Base-by-base conservation (phyloP, 2,113 vertebrate genomes). In the Urocynchramus pylzowi region DNA sequence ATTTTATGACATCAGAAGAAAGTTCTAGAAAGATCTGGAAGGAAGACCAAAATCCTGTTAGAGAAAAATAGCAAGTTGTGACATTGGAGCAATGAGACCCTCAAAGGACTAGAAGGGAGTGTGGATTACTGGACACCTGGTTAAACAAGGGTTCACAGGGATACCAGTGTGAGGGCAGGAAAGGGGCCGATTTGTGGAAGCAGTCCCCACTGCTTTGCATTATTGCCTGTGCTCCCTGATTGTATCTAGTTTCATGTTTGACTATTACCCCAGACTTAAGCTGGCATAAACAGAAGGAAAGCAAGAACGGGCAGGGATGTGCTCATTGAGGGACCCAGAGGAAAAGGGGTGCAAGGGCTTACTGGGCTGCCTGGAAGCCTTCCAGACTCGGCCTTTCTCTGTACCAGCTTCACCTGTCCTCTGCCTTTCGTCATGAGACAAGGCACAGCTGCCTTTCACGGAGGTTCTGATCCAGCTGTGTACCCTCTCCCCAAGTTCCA, bases 401-500 rank as follows among this genome's bases (percentile, higher is more conserved):
- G 5, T 68, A n/a, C 7, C 31, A 77, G 13, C 21, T 33, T 69
- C 37, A 57, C 12, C 24, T 44, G 13, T 73, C 12, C 71, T 81
- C 64, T 67, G 10, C 19, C 6, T 77, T 93, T 69, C 0, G 1
- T 20, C 23, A 53, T 18, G 27, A 83, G 30, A 47, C 0, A 9
- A 56, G 39, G 73, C 22, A 24, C 7, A 67, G 5, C 23, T 95
- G 24, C 7, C 1, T 61, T 37, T 65, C 20, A 8, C 35, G 9
- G 30, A 65, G 41, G 41, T 14, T 14, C 50, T n/a, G 61, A 83
- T 53, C 15, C 59, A 76, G 33, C 47, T 69, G 28, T 4, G 7
- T n/a, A 45, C 0, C 1, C 8, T 49, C 11, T 70, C 22, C 37
- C 31, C 57, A 54, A 0, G 18, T 41, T 68, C 26, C 41, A 15